These are phyloP conservation scores for Drosophila lutescens DNA, from an alignment of 2,888 invertebrate genomes.

Conservation along the genomic window DNA sequence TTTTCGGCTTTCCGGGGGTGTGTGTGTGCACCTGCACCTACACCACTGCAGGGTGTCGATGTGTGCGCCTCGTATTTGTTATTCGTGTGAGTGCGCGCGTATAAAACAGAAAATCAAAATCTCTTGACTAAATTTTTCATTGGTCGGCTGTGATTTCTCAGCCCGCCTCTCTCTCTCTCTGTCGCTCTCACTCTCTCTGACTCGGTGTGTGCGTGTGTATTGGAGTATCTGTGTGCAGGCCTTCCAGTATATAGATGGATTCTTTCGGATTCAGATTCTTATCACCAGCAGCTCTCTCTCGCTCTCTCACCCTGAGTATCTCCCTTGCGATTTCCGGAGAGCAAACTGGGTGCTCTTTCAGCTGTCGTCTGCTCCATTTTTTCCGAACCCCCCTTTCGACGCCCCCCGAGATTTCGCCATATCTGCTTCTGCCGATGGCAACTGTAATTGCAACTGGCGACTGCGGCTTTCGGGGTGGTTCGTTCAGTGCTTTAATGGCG, in stretches of 20 bases:
- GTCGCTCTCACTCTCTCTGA: conserved; percentile 15
- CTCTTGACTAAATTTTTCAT: conserved; percentile 85
- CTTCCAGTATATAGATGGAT: conserved; percentile 72
- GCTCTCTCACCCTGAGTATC: conserved; percentile 18
- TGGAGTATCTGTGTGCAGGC: conserved; percentile 46
- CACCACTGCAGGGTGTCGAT: conserved; percentile 25
- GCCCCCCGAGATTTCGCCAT: conserved; percentile 7
- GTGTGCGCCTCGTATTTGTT: conserved; percentile 69
- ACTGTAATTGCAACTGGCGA: conserved; percentile 74
- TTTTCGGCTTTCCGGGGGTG: conserved; percentile 56
- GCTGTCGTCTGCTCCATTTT: conserved; percentile 60
- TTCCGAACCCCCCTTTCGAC: conserved; percentile 28
- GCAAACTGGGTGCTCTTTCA: conserved; percentile 58
- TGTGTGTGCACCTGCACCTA: conserved; percentile 42
- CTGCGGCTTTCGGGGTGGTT: conserved; percentile 64
- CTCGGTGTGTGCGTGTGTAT: conserved; percentile 16
- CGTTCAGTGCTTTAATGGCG: conserved; percentile 62
- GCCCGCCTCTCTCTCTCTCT: conserved; percentile 45
- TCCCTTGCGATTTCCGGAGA: conserved; percentile 51
- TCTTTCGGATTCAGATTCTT: conserved; percentile 60
- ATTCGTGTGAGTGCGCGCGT: conserved; percentile 74
- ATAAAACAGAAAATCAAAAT: conserved; percentile 84
- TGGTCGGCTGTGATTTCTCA: conserved; percentile 85
- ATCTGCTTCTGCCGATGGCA: conserved; percentile 48
- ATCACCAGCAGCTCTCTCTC: conserved; percentile 53